A percentile compares a stretch with the other conserved stretches of the same genome.
These are phyloP conservation scores for Entomyzon cyanotis DNA, from an alignment of 2,113 vertebrate genomes.

Conservation along the genomic window DNA sequence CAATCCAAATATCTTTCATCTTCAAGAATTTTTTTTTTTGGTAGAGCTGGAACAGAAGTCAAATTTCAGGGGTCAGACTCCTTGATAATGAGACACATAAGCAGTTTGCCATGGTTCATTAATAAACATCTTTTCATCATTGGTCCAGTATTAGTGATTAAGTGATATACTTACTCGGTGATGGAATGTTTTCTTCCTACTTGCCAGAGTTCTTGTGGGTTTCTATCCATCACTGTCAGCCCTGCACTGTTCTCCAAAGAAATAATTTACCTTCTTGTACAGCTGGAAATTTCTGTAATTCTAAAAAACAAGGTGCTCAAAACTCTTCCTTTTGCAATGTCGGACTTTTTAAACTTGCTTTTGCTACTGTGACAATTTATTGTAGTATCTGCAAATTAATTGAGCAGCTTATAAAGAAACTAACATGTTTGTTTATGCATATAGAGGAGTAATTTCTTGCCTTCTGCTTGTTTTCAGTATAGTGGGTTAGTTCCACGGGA, in stretches of 20 bases:
- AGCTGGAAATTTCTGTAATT: background rate
- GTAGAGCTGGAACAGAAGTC: background rate
- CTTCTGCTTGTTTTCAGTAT: constrained; percentile 81
- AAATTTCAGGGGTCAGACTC: background rate
- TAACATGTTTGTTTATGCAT: background rate
- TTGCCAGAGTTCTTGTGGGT: background rate
- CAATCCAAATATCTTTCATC: background rate
- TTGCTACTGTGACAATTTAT: background rate
- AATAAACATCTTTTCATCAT: background rate
- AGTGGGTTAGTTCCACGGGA: constrained; percentile 74
- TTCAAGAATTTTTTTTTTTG: background rate
- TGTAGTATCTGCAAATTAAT: background rate
- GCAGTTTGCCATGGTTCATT: background rate
- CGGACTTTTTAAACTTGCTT: background rate
- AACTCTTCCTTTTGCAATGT: background rate
- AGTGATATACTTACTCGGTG: background rate
- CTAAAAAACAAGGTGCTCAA: background rate
- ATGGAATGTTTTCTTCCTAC: background rate
- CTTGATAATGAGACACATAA: background rate
- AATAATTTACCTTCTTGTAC: background rate
- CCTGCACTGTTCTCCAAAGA: background rate
- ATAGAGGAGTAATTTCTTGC: constrained; percentile 22
- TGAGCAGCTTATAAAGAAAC: background rate
- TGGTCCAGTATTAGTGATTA: background rate
- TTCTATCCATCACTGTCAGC: background rate